Evolutionary conservation across 2,888 invertebrate species (phyloP).

Genomic region (Drosophila emarginata): DNA sequence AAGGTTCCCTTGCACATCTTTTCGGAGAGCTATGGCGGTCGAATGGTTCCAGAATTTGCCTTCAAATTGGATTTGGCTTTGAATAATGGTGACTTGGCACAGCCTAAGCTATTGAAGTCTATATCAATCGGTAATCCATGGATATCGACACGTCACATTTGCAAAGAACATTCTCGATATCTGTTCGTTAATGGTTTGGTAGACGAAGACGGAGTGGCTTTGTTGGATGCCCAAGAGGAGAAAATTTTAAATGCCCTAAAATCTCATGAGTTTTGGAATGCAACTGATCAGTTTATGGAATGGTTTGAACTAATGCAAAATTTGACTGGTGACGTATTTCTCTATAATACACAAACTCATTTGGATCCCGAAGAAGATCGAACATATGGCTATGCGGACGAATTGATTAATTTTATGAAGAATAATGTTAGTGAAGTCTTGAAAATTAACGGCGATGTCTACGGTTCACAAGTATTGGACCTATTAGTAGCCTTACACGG

Average conservation of each 20-base stretch:
- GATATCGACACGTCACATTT: conserved; percentile 88
- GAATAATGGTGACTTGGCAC: conserved; percentile 84
- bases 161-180: conserved; percentile 87
- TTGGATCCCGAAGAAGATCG: conserved; percentile 85
- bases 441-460: conserved; percentile 87
- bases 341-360: conserved; percentile 82
- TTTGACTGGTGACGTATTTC: conserved; percentile 65
- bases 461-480: conserved; percentile 13
- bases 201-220: conserved; percentile 86
- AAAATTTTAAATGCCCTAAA: conserved; percentile 83
- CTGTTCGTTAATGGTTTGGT: conserved; percentile 84
- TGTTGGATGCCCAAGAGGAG: conserved; percentile 29
- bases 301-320: conserved; percentile 42
- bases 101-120: conserved; percentile 87
- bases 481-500: conserved; percentile 13
- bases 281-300: conserved; percentile 23
- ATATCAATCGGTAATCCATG: conserved; percentile 94
- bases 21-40: conserved; percentile 95
- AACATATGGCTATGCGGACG: conserved; percentile 73
- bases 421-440: conserved; percentile 86
- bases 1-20: conserved; percentile 90
- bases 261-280: conserved; percentile 61
- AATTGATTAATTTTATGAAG: conserved; percentile 87
- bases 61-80: conserved; percentile 84
- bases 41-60: conserved; percentile 94